Evolutionary conservation across 2,797 vertebrate genomes (phyloP).

Genomic region (Poecile montanus): DNA sequence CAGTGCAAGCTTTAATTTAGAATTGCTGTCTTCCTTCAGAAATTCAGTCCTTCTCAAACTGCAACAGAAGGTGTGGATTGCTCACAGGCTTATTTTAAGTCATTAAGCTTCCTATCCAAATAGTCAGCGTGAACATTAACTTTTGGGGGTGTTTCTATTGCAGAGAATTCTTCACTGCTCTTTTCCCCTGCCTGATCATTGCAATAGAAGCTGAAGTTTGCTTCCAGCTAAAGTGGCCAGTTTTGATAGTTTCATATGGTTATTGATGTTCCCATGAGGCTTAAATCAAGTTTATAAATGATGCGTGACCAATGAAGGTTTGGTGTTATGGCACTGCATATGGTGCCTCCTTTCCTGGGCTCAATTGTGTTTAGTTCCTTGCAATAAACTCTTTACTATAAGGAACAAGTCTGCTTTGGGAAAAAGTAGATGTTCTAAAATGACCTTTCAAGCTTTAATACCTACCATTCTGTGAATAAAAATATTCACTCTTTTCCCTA

Average conservation of each 20-base stretch:
- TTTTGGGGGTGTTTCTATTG: conserved; percentile 34
- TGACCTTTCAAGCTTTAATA: conserved; percentile 39
- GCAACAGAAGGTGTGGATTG: conserved; percentile 22
- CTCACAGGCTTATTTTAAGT: conserved; percentile 44
- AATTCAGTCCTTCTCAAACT: conserved; percentile 8
- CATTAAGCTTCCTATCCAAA: conserved; percentile 35
- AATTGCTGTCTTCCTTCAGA: conserved; percentile 19
- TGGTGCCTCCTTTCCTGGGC: not conserved
- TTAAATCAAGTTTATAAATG: conserved; percentile 42
- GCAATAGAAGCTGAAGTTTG: conserved; percentile 50
- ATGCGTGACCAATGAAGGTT: not conserved
- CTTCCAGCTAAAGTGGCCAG: conserved; percentile 30
- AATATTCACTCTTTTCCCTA: conserved; percentile 26
- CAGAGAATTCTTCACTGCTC: not conserved
- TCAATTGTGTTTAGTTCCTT: not conserved
- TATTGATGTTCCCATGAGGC: conserved; percentile 7
- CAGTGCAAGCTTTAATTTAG: conserved; percentile 21
- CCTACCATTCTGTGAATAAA: conserved; percentile 25
- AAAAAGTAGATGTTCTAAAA: conserved; percentile 29
- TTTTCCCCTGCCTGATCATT: not conserved
- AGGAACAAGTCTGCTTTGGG: conserved; percentile 16
- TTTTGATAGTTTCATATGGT: conserved; percentile 26
- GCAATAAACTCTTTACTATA: conserved; percentile 13
- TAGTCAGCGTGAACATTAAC: not conserved
- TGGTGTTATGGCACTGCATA: not conserved